Evolutionary conservation across 2,888 invertebrate genomes (phyloP), one percentile per base, ranked within the genome.

Genomic region (Eilema sororculum): DNA sequence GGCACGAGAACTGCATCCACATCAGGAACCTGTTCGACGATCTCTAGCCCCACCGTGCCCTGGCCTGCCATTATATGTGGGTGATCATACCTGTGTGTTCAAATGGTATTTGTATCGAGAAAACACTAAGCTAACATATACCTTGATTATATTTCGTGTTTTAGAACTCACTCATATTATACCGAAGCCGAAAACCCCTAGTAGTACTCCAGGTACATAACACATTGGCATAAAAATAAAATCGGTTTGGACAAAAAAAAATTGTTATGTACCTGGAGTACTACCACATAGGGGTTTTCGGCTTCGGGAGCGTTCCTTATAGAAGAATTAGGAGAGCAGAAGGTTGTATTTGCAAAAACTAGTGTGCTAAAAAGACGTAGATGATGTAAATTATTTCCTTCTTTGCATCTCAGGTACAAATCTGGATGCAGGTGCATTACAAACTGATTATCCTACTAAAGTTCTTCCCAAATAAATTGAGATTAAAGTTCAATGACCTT

Each of bases 31-130:
- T 99, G 98, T 85, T 99, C 98, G 30, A 98, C 90, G 72, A 99
- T 98, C 94, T 99, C 99, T 82, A 99, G 93, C 0, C 98, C 99
- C 86, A 99, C 96, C 0, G 99, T 99, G 13, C 99, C 99, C 90
- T 99, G 99, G 0, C 99, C 99, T 0, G 99, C 98, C 96, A 99
- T 97, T 76, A 99, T 98, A 88, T 99, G 97, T 0, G 99, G 99
- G 90, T 99, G 98, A 90, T 99, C 99, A 87, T 99, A 99, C 3
- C 98, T 98, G n/a, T 25, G 12, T 28, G n/a, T 4, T 30, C 8
- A 20, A n/a, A 60, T 30, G n/a, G 30, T 60, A n/a, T n/a, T 60
- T 41, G 20, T 41, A 20, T 41, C 41, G 16, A 16, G 41, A 41
- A 46, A 60, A n/a, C 20, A 41, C 24, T 41, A 24, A 33, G 24